Evolutionary conservation across 2,113 vertebrate genomes (phyloP), one percentile per base, ranked within the genome.

Genomic region (Pollimyrus isidori): DNA sequence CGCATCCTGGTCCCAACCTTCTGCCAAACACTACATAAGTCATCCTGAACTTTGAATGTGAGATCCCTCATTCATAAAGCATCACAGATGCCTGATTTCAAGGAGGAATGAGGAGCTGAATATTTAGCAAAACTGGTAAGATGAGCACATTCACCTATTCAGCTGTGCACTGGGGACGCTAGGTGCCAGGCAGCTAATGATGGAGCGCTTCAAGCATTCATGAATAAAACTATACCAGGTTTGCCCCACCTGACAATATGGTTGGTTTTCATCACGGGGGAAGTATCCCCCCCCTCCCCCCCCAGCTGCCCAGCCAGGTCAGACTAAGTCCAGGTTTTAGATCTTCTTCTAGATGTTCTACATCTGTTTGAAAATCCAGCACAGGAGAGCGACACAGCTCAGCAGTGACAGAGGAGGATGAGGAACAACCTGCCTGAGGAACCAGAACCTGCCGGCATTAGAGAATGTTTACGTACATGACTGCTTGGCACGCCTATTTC

Each of bases 341-440:
- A 42, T 86, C 48, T 69, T 52, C 50, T 52, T 15, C 17, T 52
- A 23, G 11, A 69, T 82, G 85, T 80, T 89, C 52, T 45, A 23
- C 23, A 11, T 88, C 89, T 58, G 48, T 90, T 90, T 88, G 52
- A 91, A 88, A 73, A 88, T 62, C 89, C 62, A 86, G 45, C 49
- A 85, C 46, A 21, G 50, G 11, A 46, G 17, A 85, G 82, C 19
- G 3, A 46, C 23, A 11, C 11, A 23, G 7, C 45, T 84, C 19
- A 19, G 9, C 46, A n/a, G 39, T 45, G 39, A 45, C 13, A 5
- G 17, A 45, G 42, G 80, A 42, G 45, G 17, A 42, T 21, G 80
- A 45, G 80, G 21, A 48, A 48, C 10, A 0, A 23, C 42, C 42
- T 3, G n/a, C 58, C n/a, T 3, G 23, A 26, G 23, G 7, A 65